A percentile compares a stretch with the other conserved stretches of the same genome.
phyloP scores from a whole-genome alignment of 2,113 vertebrate genomes.

The Syrrhaptes paradoxus region DNA sequence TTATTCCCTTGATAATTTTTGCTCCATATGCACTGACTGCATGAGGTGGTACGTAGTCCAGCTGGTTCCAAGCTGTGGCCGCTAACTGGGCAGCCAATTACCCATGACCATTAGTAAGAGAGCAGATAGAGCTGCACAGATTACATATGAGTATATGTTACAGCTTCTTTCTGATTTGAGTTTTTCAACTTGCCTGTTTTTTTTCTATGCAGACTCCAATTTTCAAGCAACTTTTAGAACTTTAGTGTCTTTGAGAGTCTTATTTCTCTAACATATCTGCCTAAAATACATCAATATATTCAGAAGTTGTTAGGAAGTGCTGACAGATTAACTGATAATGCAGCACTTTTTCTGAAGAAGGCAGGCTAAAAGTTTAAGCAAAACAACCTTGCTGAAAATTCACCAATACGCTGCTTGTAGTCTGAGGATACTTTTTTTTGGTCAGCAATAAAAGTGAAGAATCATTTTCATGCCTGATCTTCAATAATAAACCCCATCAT shows the following conservation, averaged over 20 bases:
- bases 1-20: neutral
- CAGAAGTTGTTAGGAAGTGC: neutral
- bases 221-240: neutral
- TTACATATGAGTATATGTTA: neutral
- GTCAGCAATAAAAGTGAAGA: neutral
- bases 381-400: neutral
- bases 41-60: neutral
- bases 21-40: neutral
- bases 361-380: neutral
- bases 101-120: neutral
- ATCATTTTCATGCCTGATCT: neutral
- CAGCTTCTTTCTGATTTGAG: neutral
- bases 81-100: neutral
- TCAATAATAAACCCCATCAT: neutral
- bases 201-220: neutral
- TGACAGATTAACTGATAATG: neutral
- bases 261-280: neutral
- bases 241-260: neutral
- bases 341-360: neutral
- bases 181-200: neutral
- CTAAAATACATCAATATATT: neutral
- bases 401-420: rapidly evolving
- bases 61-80: neutral
- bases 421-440: neutral
- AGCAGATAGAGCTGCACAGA: neutral